Base-by-base conservation (phyloP, 2,888 invertebrate genomes). In the Gisinianus flammeolus region DNA sequence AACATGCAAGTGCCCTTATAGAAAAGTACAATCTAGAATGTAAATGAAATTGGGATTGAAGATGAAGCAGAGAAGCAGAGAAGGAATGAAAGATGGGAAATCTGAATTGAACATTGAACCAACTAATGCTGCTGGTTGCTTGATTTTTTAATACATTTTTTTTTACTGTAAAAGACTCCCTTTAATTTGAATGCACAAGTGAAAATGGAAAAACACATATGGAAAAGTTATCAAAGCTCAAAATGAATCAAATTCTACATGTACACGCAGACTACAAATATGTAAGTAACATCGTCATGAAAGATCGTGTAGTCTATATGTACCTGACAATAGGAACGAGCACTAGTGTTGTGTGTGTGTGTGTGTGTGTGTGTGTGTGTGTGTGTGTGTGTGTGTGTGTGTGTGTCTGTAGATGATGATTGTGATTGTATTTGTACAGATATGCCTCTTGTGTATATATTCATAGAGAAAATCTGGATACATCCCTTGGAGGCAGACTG, bases 181-280 rank as follows among this genome's bases (percentile, higher is more conserved):
- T 54, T 54, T 54, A 54, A 54, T 54, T 54, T 54, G n/a, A 54
- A 54, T 54, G 16, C 16, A 44, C 44, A 54, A 54, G 54, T 12
- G 19, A n/a, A 54, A 54, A 54, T 54, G 54, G 16, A 54, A 54
- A 54, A 16, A 44, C 44, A 44, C 44, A 54, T n/a, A 62, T 62
- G 62, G 26, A 26, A 62, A 62, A 62, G 26, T 62, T 62, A 62
- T 62, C 62, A 62, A 62, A 62, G 16, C 10, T 24, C 24, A 22
- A 22, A 62, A 54, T 54, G 54, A 54, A 54, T 54, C n/a, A 54
- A 16, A 54, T 54, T 54, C 54, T 54, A 54, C 8, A n/a, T n/a
- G n/a, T n/a, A n/a, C n/a, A n/a, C n/a, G n/a, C n/a, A n/a, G n/a
- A n/a, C n/a, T n/a, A n/a, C n/a, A n/a, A n/a, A n/a, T n/a, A n/a